Conservation (phyloP, 2,113 vertebrate genomes). For the Hepsetus odoe region DNA sequence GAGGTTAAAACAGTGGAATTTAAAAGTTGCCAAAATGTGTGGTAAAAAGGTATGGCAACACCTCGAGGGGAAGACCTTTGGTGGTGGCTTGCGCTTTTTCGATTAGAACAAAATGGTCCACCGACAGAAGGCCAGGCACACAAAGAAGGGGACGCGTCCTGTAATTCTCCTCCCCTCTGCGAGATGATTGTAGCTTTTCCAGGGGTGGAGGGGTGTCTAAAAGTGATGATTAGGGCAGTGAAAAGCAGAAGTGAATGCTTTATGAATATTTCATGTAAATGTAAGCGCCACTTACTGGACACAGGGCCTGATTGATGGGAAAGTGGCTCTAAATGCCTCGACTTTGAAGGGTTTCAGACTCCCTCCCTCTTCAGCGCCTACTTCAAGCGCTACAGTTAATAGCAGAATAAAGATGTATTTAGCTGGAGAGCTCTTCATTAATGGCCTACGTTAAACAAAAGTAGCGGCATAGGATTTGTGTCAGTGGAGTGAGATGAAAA, state of each 20-base stretch:
- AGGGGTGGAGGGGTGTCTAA: conserved; percentile 75
- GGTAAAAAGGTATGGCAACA: conserved; percentile 48
- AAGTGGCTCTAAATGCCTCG: conserved; percentile 91
- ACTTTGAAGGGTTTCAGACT: conserved; percentile 88
- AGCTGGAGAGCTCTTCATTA: conserved; percentile 96
- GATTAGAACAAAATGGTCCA: conserved; percentile 84
- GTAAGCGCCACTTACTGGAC: conserved; percentile 97
- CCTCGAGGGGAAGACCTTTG: conserved; percentile 77
- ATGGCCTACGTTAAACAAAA: conserved; percentile 85
- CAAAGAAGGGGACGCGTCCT: conserved; percentile 83
- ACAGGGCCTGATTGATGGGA: conserved; percentile 91
- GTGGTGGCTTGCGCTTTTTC: conserved; percentile 75
- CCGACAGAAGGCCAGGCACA: conserved; percentile 82
- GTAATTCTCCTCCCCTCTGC: conserved; percentile 85
- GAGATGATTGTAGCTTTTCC: conserved; percentile 93
- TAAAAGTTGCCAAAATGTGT: conserved; percentile 39
- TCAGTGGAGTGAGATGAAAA: conserved; percentile 74
- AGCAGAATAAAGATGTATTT: conserved; percentile 88
- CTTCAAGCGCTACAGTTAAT: conserved; percentile 87
- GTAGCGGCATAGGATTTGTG: conserved; percentile 74
- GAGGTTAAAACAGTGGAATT: too few species aligned
- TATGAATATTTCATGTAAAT: conserved; percentile 99
- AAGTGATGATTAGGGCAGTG: conserved; percentile 94
- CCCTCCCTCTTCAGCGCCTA: conserved; percentile 79
- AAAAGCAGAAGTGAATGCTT: conserved; percentile 93